Evolutionary conservation across 2,113 vertebrate species (phyloP).

Genomic region (Rhombomys opimus): DNA sequence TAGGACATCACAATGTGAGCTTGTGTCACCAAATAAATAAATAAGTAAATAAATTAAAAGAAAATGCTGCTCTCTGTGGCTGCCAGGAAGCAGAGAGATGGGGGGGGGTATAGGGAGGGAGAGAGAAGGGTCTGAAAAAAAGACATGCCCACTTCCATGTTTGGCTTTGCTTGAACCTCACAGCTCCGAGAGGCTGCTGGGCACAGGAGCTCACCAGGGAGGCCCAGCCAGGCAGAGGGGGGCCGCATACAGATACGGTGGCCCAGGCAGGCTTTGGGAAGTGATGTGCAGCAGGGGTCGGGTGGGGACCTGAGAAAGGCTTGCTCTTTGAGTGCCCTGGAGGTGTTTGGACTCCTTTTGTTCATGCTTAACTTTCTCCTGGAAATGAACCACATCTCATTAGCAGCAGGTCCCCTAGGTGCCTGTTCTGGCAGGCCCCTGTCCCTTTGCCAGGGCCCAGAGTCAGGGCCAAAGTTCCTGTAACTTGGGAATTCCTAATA

Average conservation of each 20-base stretch:
- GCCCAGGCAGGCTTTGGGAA: neutral
- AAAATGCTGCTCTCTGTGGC: neutral
- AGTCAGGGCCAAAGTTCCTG: slow-evolving; percentile 42
- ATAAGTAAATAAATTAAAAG: too few relatives aligned
- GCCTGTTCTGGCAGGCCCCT: neutral
- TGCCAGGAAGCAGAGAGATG: neutral
- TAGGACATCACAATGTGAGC: neutral
- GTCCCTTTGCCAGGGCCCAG: neutral
- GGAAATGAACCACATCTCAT: neutral
- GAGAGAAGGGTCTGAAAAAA: neutral
- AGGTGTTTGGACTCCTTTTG: neutral
- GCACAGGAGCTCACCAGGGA: rapidly evolving
- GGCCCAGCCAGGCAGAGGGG: rapidly evolving
- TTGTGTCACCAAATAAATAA: neutral
- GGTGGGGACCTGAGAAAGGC: neutral
- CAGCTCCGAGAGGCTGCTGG: neutral
- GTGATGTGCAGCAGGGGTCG: neutral
- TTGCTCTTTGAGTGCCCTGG: neutral
- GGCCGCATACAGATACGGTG: rapidly evolving
- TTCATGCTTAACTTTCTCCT: neutral
- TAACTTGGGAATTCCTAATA: neutral
- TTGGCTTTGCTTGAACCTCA: too few relatives aligned
- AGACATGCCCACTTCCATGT: neutral
- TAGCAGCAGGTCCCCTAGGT: neutral
- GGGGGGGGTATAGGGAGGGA: too few relatives aligned